Evolutionary conservation across 1,140 invertebrate species (phyloP).

Genomic region (Gerris buenoi): DNA sequence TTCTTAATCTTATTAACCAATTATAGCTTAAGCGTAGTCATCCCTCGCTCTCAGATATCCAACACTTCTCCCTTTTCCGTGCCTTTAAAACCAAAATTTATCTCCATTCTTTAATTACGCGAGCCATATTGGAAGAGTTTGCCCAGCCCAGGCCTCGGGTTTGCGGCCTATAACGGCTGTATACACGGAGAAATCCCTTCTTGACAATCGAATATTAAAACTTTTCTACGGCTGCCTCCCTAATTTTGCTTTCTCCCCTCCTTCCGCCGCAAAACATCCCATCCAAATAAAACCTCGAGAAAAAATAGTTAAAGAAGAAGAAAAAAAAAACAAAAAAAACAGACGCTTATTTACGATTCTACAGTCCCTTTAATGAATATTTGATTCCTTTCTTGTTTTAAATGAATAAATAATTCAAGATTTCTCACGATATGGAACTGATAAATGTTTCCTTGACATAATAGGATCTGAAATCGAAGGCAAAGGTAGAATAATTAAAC

Average conservation of each 20-base stretch:
- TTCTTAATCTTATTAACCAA: conserved; percentile 17
- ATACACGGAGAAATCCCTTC: background rate
- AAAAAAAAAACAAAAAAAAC: too few species aligned
- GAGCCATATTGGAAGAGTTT: conserved; percentile 8
- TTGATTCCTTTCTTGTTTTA: too few species aligned
- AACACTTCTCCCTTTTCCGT: conserved; percentile 10
- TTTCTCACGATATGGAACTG: too few species aligned
- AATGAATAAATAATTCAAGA: too few species aligned
- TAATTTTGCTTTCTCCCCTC: background rate
- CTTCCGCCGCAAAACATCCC: too few species aligned
- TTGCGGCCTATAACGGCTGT: background rate
- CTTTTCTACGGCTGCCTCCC: background rate
- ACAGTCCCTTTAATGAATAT: too few species aligned
- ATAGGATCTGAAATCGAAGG: too few species aligned
- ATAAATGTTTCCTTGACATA: too few species aligned
- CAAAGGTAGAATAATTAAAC: too few species aligned
- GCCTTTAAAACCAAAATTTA: conserved; percentile 15
- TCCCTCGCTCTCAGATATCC: conserved; percentile 8
- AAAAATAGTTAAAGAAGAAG: too few species aligned
- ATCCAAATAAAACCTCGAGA: too few species aligned
- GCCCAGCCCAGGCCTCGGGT: background rate
- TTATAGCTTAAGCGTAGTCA: conserved; percentile 14
- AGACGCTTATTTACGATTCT: too few species aligned
- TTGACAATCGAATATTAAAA: background rate
- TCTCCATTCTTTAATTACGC: conserved; percentile 16